These are phyloP conservation scores for Apoda limacodes DNA, from an alignment of 2,888 invertebrate genomes.

Conservation along the genomic window DNA sequence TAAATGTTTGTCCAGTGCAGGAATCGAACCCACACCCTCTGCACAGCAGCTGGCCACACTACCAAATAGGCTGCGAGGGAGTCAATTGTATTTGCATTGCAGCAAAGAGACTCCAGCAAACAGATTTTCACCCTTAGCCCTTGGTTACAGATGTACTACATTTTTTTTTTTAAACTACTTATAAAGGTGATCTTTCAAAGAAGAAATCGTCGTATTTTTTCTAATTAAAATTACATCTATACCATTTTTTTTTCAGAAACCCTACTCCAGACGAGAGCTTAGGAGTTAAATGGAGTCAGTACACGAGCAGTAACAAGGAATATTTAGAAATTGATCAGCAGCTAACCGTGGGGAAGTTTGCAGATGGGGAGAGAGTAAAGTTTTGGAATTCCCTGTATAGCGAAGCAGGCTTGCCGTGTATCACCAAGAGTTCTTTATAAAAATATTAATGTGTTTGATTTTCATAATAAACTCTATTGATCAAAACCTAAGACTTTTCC, in stretches of 20 bases:
- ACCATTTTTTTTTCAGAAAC: constrained; percentile 28
- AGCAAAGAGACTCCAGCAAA: too few species aligned
- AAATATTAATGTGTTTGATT: too few species aligned
- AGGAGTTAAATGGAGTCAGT: constrained; percentile 33
- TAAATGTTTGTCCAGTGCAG: background rate
- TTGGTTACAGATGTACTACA: background rate
- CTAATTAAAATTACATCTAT: background rate
- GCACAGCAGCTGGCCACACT: too few species aligned
- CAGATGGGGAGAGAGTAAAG: constrained; percentile 29
- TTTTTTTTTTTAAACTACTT: background rate
- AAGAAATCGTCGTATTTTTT: background rate
- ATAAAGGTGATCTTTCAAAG: too few species aligned
- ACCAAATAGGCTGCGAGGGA: too few species aligned
- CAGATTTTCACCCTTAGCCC: background rate
- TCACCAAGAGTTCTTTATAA: constrained; percentile 18
- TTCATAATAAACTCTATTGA: too few species aligned
- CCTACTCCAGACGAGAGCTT: constrained; percentile 32
- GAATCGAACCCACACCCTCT: too few species aligned
- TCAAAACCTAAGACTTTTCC: too few species aligned
- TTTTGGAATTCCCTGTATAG: constrained; percentile 41
- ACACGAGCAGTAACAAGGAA: constrained; percentile 22
- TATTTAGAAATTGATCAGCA: constrained; percentile 34
- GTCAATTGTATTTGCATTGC: too few species aligned
- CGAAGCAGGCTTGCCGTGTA: constrained; percentile 23
- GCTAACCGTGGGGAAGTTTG: constrained; percentile 26